Evolutionary conservation across 1,140 invertebrate species (phyloP).

Genomic region (Eciton burchellii): DNA sequence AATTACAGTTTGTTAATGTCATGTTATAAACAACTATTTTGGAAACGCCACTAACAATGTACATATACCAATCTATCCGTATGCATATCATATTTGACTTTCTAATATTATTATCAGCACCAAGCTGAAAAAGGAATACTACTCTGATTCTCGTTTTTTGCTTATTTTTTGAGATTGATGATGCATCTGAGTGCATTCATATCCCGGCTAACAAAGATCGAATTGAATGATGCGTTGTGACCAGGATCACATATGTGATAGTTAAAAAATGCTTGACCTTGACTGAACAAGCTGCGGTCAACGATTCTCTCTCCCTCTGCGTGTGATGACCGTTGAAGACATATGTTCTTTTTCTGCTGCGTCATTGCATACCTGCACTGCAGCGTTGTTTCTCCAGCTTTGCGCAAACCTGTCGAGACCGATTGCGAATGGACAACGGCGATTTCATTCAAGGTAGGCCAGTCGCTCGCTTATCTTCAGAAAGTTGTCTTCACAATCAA

Average conservation of each 20-base stretch:
- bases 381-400: background rate
- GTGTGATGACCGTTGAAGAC: conserved; percentile 1
- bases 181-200: conserved; percentile 1
- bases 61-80: conserved; percentile 1
- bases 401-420: conserved; percentile 24
- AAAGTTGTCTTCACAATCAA: conserved; percentile 24
- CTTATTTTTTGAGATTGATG: background rate
- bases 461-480: conserved; percentile 21
- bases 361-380: conserved; percentile 2
- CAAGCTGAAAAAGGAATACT: background rate
- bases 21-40: background rate
- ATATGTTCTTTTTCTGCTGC: conserved; percentile 37
- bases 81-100: background rate
- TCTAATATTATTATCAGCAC: background rate
- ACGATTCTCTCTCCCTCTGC: conserved; percentile 40
- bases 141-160: conserved; percentile 18
- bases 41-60: background rate
- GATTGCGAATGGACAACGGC: conserved; percentile 6
- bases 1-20: background rate
- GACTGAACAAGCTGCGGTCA: conserved; percentile 40
- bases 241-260: background rate
- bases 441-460: conserved; percentile 39
- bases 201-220: conserved; percentile 34
- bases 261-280: conserved; percentile 37
- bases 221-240: background rate